phyloP scores from a whole-genome alignment of 2,113 vertebrate species.

The Synchiropus splendidus region DNA sequence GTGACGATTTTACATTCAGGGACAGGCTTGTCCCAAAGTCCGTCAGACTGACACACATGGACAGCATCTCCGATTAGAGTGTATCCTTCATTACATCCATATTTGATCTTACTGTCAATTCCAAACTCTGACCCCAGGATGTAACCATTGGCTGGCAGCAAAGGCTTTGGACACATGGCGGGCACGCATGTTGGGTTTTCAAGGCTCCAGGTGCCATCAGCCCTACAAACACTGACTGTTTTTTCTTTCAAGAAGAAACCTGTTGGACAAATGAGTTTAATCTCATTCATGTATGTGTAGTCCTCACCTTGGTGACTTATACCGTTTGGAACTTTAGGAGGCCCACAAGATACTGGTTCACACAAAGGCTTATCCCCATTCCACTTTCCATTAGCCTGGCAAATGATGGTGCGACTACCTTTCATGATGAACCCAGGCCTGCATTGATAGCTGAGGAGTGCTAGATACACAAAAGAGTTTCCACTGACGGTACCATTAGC shows the following conservation, averaged over 20 bases:
- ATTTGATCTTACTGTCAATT: constrained; percentile 69
- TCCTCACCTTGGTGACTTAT: constrained; percentile 68
- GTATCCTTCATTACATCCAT: constrained; percentile 79
- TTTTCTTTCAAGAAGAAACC: constrained; percentile 78
- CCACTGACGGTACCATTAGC: constrained; percentile 69
- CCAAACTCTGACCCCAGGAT: constrained; percentile 70
- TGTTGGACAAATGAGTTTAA: constrained; percentile 70
- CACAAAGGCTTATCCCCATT: constrained; percentile 74
- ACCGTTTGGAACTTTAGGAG: constrained; percentile 60
- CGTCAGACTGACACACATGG: constrained; percentile 72
- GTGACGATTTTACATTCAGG: constrained; percentile 73
- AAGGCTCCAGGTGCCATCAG: constrained; percentile 83
- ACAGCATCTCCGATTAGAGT: constrained; percentile 61
- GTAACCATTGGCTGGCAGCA: constrained; percentile 62
- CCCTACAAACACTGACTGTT: constrained; percentile 71
- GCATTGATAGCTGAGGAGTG: constrained; percentile 74
- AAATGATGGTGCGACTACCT: constrained; percentile 69
- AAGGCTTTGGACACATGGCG: constrained; percentile 65
- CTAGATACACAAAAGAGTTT: constrained; percentile 64
- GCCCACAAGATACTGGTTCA: constrained; percentile 74
- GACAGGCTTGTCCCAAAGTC: constrained; percentile 75
- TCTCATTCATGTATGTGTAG: constrained; percentile 65
- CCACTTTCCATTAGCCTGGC: constrained; percentile 77
- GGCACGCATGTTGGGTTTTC: constrained; percentile 63
- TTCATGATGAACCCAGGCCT: constrained; percentile 74